These are phyloP conservation scores for Buceros bicornis DNA, from an alignment of 2,797 vertebrate species.

Conservation along the genomic window DNA sequence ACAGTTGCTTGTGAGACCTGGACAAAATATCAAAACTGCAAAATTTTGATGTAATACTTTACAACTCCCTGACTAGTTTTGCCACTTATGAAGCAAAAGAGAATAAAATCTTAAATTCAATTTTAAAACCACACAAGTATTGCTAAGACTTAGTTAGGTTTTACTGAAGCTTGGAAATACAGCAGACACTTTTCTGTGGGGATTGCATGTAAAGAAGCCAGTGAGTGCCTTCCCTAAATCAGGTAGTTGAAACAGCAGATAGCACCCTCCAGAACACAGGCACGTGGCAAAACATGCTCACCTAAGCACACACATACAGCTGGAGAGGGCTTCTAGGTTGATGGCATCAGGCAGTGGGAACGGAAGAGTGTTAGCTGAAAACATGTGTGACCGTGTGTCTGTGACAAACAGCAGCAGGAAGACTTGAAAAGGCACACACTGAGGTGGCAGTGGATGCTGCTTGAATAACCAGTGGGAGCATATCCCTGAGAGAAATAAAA, in stretches of 20 bases:
- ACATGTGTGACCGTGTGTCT: fast-evolving
- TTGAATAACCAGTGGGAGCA: background rate
- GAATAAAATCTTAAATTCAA: background rate
- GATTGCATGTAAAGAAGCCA: background rate
- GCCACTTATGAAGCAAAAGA: background rate
- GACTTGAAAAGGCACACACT: background rate
- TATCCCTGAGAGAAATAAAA: background rate
- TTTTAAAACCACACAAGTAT: background rate
- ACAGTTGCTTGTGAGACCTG: background rate
- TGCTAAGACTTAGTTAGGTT: background rate
- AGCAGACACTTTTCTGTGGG: background rate
- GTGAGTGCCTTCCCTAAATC: background rate
- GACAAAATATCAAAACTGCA: background rate
- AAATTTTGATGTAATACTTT: background rate
- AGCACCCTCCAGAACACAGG: background rate
- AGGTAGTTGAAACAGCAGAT: background rate
- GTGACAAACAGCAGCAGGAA: background rate
- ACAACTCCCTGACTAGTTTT: background rate
- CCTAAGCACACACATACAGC: background rate
- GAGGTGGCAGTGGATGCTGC: background rate
- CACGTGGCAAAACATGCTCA: background rate
- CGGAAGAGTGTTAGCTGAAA: background rate
- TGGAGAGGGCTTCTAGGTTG: background rate
- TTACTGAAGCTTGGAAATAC: background rate
- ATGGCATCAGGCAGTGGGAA: background rate